phyloP scores from a whole-genome alignment of 2,113 vertebrate genomes.

The Actenoides hombroni region DNA sequence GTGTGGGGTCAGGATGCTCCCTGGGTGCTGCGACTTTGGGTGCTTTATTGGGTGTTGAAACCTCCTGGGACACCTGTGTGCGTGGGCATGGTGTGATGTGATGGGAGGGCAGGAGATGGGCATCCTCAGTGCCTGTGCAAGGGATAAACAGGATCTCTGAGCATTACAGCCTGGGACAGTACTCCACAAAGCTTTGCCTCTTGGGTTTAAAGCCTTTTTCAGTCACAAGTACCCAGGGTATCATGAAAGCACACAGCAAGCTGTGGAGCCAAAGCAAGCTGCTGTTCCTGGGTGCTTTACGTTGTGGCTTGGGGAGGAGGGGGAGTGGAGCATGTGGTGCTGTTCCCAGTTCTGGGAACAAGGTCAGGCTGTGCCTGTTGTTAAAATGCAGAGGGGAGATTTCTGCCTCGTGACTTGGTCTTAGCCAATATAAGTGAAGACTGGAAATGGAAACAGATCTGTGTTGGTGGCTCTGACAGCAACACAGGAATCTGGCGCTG shows the following conservation, averaged over 20 bases:
- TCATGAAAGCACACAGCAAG: neutral
- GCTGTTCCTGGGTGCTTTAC: neutral
- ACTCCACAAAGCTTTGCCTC: neutral
- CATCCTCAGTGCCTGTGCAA: neutral
- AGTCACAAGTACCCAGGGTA: neutral
- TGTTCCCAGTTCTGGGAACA: conserved; percentile 41
- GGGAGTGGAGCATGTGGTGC: neutral
- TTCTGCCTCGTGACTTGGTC: conserved; percentile 36
- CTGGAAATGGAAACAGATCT: conserved; percentile 63
- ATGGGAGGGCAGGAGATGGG: neutral
- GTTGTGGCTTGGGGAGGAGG: neutral
- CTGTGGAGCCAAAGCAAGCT: neutral
- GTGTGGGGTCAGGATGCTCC: neutral
- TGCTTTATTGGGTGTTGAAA: neutral
- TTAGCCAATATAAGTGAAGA: conserved; percentile 37
- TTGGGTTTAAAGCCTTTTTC: neutral
- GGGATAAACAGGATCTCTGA: neutral
- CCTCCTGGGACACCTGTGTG: rapidly evolving
- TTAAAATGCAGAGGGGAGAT: conserved; percentile 44
- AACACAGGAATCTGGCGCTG: conserved; percentile 48
- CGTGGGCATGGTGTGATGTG: neutral
- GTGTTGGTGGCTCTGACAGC: conserved; percentile 61
- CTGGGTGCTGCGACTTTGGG: rapidly evolving
- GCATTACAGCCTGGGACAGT: neutral
- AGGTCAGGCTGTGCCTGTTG: conserved; percentile 57